phyloP scores from a whole-genome alignment of 1,140 invertebrate genomes.

The Harpegnathos saltator region DNA sequence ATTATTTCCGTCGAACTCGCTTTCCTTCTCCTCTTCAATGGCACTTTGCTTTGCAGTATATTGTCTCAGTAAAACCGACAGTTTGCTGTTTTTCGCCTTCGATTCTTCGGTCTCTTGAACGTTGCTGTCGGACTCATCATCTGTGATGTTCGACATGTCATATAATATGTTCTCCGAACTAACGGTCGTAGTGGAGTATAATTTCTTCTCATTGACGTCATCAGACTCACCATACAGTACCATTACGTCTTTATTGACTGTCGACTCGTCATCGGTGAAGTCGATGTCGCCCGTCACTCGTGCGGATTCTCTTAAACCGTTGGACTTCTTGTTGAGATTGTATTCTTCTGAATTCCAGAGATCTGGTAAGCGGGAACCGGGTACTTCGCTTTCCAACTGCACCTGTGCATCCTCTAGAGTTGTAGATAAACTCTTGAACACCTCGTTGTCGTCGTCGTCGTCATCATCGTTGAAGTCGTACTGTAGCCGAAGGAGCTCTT shows the following conservation, averaged over 20 bases:
- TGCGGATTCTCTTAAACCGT: not conserved
- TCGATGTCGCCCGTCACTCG: conserved; percentile 65
- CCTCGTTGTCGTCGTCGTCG: conserved; percentile 68
- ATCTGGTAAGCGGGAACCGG: not conserved
- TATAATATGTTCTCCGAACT: conserved; percentile 27
- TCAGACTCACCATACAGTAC: not conserved
- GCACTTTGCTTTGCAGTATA: not conserved
- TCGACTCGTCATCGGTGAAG: conserved; percentile 83
- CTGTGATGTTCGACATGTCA: conserved; percentile 75
- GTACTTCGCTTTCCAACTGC: not conserved
- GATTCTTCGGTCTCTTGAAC: conserved; percentile 35
- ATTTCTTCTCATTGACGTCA: not conserved
- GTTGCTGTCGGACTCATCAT: conserved; percentile 79
- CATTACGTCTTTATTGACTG: conserved; percentile 43
- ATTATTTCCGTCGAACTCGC: not conserved
- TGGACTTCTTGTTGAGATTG: conserved; percentile 41
- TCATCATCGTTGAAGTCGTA: not conserved
- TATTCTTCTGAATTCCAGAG: conserved; percentile 12
- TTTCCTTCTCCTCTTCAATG: not conserved
- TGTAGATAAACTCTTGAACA: conserved; percentile 75
- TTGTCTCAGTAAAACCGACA: not conserved
- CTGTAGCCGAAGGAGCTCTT: conserved; percentile 41
- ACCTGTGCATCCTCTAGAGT: conserved; percentile 52
- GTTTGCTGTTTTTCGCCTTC: conserved; percentile 15
- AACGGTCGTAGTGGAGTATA: not conserved